Percentiles rank a stretch among this genome's conserved stretches.
These are phyloP conservation scores for Muntiacus reevesi DNA, from an alignment of 2,113 vertebrate genomes.

Conservation along the genomic window DNA sequence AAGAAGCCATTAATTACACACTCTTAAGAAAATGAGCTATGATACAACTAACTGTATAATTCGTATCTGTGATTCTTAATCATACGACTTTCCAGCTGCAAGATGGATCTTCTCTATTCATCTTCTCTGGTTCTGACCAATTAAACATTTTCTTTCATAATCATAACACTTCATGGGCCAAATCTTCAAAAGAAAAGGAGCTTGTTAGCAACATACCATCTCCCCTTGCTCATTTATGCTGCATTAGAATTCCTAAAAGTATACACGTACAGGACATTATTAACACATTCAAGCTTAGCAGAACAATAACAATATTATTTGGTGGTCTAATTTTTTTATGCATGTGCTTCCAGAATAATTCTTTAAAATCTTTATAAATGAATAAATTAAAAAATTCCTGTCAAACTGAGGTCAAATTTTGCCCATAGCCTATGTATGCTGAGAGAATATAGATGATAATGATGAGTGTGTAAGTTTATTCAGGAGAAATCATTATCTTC, in stretches of 20 bases:
- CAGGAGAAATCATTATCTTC: neutral
- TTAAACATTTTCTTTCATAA: constrained; percentile 72
- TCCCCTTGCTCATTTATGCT: constrained; percentile 54
- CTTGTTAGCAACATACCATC: constrained; percentile 55
- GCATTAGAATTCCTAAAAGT: constrained; percentile 48
- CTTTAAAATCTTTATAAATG: neutral
- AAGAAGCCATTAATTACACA: constrained; percentile 67
- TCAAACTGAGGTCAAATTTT: neutral
- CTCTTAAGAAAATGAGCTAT: constrained; percentile 65
- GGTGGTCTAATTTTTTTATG: neutral
- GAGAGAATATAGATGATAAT: neutral
- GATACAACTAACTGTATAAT: constrained; percentile 64
- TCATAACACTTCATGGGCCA: constrained; percentile 62
- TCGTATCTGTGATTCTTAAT: constrained; percentile 57
- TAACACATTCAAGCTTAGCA: neutral
- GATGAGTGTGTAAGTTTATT: neutral
- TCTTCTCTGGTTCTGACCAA: constrained; percentile 67
- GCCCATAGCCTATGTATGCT: neutral
- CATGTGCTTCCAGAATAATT: neutral
- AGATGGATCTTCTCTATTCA: constrained; percentile 43
- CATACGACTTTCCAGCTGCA: constrained; percentile 56
- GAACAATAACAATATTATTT: neutral
- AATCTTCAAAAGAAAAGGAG: constrained; percentile 65
- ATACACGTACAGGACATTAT: neutral
- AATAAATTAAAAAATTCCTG: neutral